Evolutionary conservation across 2,888 invertebrate genomes (phyloP).

Genomic region (Pachymerium ferrugineum): DNA sequence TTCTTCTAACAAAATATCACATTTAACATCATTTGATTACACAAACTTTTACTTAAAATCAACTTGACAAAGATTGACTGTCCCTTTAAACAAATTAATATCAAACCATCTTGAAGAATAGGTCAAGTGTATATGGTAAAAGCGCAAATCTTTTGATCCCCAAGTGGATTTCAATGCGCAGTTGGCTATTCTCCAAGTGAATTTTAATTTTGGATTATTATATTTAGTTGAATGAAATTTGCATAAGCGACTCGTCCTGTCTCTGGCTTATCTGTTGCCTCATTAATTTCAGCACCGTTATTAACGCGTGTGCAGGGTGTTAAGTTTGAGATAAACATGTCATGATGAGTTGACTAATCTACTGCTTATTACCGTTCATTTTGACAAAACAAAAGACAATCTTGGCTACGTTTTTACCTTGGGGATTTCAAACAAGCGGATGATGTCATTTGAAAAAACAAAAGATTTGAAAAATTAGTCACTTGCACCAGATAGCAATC

Average conservation of each 20-base stretch:
- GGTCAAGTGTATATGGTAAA: no score
- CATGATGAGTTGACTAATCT: constrained; percentile 19
- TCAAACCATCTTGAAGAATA: no score
- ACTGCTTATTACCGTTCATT: constrained; percentile 5
- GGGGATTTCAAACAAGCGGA: neutral
- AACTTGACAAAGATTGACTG: no score
- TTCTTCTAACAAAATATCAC: no score
- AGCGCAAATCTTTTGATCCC: no score
- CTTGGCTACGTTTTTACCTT: neutral
- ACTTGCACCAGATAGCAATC: neutral
- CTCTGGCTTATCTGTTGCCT: constrained; percentile 3
- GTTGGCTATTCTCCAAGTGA: constrained; percentile 9
- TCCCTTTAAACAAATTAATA: no score
- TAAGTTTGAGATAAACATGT: constrained; percentile 7
- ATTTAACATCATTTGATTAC: no score
- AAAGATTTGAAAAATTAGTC: constrained; percentile 3
- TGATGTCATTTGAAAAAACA: constrained; percentile 5
- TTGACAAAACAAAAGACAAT: constrained; percentile 11
- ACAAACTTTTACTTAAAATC: no score
- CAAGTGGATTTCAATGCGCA: neutral
- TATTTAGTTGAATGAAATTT: constrained; percentile 16
- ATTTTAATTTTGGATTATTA: constrained; percentile 20
- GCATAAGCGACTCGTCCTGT: constrained; percentile 13
- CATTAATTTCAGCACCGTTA: constrained; percentile 15
- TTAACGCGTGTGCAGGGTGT: constrained; percentile 13